A percentile compares a stretch with the other conserved stretches of the same genome.
Evolutionary conservation across 2,888 invertebrate species (phyloP).

Genomic region (Acanthosepion pharaonis): DNA sequence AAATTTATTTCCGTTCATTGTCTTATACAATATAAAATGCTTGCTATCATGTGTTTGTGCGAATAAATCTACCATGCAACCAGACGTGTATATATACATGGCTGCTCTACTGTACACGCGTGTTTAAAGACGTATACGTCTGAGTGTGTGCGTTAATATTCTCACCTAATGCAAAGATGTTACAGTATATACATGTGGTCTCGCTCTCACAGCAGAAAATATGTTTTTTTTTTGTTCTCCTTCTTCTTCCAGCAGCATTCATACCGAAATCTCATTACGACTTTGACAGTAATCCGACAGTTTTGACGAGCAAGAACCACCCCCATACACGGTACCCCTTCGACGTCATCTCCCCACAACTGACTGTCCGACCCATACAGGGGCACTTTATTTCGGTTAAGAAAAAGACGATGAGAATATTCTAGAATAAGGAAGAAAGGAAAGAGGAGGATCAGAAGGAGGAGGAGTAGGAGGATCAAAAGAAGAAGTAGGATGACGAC

Average conservation of each 20-base stretch:
- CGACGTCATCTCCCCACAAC: background rate
- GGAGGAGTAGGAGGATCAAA: no score
- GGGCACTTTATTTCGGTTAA: background rate
- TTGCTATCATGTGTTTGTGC: no score
- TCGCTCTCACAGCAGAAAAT: background rate
- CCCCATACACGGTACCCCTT: background rate
- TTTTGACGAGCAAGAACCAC: background rate
- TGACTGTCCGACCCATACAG: background rate
- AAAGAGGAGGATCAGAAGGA: no score
- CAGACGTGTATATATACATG: background rate
- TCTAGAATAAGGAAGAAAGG: no score
- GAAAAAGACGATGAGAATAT: background rate
- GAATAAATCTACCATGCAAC: background rate
- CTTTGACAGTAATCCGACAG: constrained; percentile 33
- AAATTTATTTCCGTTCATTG: background rate
- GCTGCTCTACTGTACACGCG: background rate
- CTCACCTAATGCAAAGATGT: background rate
- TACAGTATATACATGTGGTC: background rate
- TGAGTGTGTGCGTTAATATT: background rate
- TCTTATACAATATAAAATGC: no score
- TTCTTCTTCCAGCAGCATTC: background rate
- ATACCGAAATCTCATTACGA: background rate
- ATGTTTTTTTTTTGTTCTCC: background rate
- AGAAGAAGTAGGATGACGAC: no score
- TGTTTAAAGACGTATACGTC: background rate